Percentiles rank a stretch among this genome's conserved stretches.
These are phyloP conservation scores for Peucedramus taeniatus DNA, from an alignment of 2,113 vertebrate species.

Conservation along the genomic window DNA sequence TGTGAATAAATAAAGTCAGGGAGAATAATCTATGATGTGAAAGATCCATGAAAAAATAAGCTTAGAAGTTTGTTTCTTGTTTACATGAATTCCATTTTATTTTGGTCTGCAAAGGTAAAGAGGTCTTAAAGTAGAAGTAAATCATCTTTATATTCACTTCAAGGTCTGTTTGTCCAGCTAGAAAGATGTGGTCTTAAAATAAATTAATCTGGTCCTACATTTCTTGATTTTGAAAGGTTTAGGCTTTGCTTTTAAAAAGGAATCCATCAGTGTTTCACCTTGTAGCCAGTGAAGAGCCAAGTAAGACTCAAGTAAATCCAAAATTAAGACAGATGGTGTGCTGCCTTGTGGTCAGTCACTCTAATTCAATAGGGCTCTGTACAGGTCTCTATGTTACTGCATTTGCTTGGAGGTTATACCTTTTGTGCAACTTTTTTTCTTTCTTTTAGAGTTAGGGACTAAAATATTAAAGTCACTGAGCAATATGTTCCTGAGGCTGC, in stretches of 20 bases:
- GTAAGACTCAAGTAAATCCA: constrained; percentile 25
- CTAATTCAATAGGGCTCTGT: constrained; percentile 34
- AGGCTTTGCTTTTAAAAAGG: constrained; percentile 28
- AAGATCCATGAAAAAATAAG: constrained; percentile 34
- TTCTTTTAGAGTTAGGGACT: neutral
- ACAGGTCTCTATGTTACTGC: neutral
- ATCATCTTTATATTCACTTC: constrained; percentile 32
- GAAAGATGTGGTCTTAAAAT: constrained; percentile 30
- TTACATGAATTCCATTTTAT: constrained; percentile 37
- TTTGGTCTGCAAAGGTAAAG: constrained; percentile 19
- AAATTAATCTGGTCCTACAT: constrained; percentile 11
- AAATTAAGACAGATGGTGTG: constrained; percentile 52
- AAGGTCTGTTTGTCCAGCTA: constrained; percentile 17
- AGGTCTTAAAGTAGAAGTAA: constrained; percentile 24
- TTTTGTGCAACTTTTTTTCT: neutral
- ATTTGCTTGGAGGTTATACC: neutral
- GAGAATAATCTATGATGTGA: constrained; percentile 37
- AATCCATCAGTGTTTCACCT: constrained; percentile 38
- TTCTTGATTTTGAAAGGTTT: constrained; percentile 45
- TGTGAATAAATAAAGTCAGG: constrained; percentile 46
- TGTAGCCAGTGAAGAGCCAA: constrained; percentile 42
- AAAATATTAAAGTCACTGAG: neutral
- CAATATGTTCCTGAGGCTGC: neutral
- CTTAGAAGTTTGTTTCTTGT: constrained; percentile 46
- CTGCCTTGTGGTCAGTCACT: constrained; percentile 43